These are phyloP conservation scores for Frieseomelitta varia DNA, from an alignment of 1,140 invertebrate genomes.

Conservation along the genomic window DNA sequence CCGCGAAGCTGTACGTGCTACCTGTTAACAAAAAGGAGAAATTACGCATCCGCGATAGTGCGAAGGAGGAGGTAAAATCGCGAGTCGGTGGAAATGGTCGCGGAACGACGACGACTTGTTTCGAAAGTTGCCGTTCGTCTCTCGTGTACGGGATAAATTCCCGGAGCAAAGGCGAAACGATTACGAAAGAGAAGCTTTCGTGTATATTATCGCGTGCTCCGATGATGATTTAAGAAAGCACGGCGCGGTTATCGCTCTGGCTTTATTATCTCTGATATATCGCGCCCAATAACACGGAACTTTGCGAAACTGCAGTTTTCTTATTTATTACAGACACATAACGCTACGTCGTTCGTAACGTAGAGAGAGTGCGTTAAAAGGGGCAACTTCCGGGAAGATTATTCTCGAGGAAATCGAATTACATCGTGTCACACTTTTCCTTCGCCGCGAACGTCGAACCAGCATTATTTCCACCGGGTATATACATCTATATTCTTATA, in stretches of 20 bases:
- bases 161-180: too few species aligned
- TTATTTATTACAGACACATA: too few species aligned
- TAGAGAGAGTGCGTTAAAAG: background rate
- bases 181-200: background rate
- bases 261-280: conserved; percentile 42
- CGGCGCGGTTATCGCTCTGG: background rate
- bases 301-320: conserved; percentile 47
- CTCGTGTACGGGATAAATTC: background rate
- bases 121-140: background rate
- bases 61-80: background rate
- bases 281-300: conserved; percentile 4
- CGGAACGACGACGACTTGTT: background rate
- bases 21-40: background rate
- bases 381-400: background rate
- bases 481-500: background rate
- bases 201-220: background rate
- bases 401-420: background rate
- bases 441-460: background rate
- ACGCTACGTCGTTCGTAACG: background rate
- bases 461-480: background rate
- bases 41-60: background rate
- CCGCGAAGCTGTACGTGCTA: background rate
- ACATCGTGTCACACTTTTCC: background rate
- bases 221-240: conserved; percentile 25
- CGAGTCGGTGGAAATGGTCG: background rate